These are phyloP conservation scores for Gnatocerus cornutus DNA, from an alignment of 2,888 invertebrate species.

Conservation along the genomic window DNA sequence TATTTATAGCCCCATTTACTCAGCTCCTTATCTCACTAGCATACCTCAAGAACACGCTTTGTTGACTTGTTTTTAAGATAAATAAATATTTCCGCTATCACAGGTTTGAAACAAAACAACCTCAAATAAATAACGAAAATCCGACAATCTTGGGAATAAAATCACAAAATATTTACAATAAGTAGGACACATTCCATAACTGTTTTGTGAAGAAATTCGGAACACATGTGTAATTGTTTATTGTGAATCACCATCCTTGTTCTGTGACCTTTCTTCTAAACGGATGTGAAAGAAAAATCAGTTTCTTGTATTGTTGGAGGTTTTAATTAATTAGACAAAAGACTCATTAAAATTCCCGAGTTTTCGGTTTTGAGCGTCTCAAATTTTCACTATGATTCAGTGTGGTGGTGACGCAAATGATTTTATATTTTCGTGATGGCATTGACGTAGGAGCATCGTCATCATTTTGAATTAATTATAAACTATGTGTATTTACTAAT, in stretches of 20 bases:
- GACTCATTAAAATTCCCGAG: too few species aligned
- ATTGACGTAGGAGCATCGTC: slow-evolving; percentile 15
- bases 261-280: background rate
- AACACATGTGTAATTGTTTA: slow-evolving; percentile 15
- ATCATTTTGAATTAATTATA: background rate
- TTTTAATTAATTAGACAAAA: too few species aligned
- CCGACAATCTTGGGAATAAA: background rate
- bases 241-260: slow-evolving; percentile 14
- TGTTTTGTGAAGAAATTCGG: slow-evolving; percentile 19
- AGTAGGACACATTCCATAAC: slow-evolving; percentile 1
- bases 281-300: slow-evolving; percentile 1
- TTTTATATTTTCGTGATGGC: background rate
- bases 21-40: too few species aligned
- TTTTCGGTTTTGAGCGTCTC: too few species aligned
- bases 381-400: too few species aligned
- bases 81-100: background rate
- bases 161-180: background rate
- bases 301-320: too few species aligned
- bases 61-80: background rate
- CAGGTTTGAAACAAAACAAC: background rate
- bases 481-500: background rate
- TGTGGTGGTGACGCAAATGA: background rate
- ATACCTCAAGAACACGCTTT: too few species aligned
- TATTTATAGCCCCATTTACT: background rate
- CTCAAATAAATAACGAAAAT: too few species aligned